phyloP scores from a whole-genome alignment of 2,797 vertebrate species.

The Pyrrhura leucotis region DNA sequence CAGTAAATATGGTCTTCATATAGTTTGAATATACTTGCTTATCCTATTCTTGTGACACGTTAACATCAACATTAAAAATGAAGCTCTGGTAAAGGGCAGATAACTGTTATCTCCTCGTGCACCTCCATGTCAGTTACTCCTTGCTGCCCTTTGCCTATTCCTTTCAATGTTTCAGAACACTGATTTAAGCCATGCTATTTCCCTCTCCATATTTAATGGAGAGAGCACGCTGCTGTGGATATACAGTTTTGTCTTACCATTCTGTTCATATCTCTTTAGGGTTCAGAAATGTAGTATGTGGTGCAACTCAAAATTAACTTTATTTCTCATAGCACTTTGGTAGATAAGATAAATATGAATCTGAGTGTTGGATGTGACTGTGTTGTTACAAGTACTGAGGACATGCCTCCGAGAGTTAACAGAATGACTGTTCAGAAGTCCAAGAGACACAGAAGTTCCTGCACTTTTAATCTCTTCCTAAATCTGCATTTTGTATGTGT shows the following conservation, averaged over 20 bases:
- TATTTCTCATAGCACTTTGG: not conserved
- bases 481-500: not conserved
- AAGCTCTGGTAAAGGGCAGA: not conserved
- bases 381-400: not conserved
- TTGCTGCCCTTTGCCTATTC: not conserved
- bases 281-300: not conserved
- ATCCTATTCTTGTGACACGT: not conserved
- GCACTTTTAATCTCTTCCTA: not conserved
- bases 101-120: not conserved
- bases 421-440: not conserved
- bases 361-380: not conserved
- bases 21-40: not conserved
- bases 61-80: not conserved
- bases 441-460: not conserved
- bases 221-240: not conserved
- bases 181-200: accelerated
- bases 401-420: not conserved
- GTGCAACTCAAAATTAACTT: too few species aligned
- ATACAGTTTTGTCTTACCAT: not conserved
- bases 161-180: not conserved
- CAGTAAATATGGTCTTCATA: conserved; percentile 55
- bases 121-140: not conserved
- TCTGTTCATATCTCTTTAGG: not conserved
- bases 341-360: not conserved
- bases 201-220: not conserved